These are phyloP conservation scores for Poecilus cupreus DNA, from an alignment of 2,888 invertebrate species.

Conservation along the genomic window DNA sequence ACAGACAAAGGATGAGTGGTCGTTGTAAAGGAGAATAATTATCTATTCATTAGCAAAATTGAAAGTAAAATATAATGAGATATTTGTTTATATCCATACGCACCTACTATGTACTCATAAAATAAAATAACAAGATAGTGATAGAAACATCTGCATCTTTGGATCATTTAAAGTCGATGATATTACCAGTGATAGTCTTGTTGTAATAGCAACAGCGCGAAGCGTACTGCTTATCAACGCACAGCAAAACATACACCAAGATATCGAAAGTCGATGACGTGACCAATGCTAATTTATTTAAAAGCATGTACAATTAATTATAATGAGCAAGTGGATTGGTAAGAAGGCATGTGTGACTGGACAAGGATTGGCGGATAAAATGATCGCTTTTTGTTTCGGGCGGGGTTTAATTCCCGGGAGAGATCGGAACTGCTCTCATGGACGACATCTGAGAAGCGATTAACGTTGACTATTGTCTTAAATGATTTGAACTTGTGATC, in stretches of 20 bases:
- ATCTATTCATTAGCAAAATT: background rate
- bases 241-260: background rate
- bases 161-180: background rate
- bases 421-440: background rate
- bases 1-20: no score
- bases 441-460: slow-evolving; percentile 34
- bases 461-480: slow-evolving; percentile 23
- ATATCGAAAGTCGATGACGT: slow-evolving; percentile 5
- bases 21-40: background rate
- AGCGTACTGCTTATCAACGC: background rate
- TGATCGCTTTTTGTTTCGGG: slow-evolving; percentile 42
- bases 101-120: background rate
- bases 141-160: background rate
- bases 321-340: slow-evolving; percentile 42
- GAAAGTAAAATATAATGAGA: background rate
- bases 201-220: background rate
- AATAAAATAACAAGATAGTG: background rate
- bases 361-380: slow-evolving; percentile 19
- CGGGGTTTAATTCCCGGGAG: slow-evolving; percentile 23
- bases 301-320: slow-evolving; percentile 36
- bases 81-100: background rate
- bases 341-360: background rate
- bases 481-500: background rate
- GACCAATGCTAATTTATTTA: slow-evolving; percentile 41
- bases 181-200: background rate